Percentiles rank a stretch among this genome's conserved stretches.
phyloP scores from a whole-genome alignment of 2,888 invertebrate species.

The Notocelia uddmanniana region DNA sequence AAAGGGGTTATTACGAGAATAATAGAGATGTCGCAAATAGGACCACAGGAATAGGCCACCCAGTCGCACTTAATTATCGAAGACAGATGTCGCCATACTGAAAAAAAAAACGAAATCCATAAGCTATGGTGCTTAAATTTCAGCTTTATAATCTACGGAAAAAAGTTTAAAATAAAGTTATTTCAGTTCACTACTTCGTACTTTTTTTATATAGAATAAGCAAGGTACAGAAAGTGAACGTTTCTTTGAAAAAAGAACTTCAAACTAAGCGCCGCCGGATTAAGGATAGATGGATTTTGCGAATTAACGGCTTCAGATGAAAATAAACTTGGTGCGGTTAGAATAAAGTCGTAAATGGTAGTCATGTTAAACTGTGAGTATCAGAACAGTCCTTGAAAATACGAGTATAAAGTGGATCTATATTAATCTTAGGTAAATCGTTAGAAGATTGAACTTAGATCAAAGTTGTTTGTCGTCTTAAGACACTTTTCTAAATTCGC shows the following conservation, averaged over 20 bases:
- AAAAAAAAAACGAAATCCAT: background rate
- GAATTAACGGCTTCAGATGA: constrained; percentile 27
- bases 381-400: constrained; percentile 5
- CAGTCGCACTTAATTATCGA: constrained; percentile 73
- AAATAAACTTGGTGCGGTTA: constrained; percentile 44
- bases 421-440: background rate
- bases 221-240: constrained; percentile 68
- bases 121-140: background rate
- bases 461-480: background rate
- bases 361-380: background rate
- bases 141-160: constrained; percentile 18
- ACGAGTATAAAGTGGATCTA: background rate
- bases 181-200: background rate
- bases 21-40: constrained; percentile 65
- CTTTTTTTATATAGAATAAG: constrained; percentile 7
- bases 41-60: constrained; percentile 72
- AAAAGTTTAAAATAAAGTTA: constrained; percentile 7
- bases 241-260: constrained; percentile 77
- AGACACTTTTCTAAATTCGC: background rate
- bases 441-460: background rate
- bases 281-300: constrained; percentile 57
- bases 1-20: constrained; percentile 71
- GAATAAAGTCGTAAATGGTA: constrained; percentile 33
- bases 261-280: constrained; percentile 83
- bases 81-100: constrained; percentile 71